Percentiles rank a stretch among this genome's conserved stretches.
Conservation (phyloP, 2,888 invertebrate species). For the Chaitophorus viminalis region DNA sequence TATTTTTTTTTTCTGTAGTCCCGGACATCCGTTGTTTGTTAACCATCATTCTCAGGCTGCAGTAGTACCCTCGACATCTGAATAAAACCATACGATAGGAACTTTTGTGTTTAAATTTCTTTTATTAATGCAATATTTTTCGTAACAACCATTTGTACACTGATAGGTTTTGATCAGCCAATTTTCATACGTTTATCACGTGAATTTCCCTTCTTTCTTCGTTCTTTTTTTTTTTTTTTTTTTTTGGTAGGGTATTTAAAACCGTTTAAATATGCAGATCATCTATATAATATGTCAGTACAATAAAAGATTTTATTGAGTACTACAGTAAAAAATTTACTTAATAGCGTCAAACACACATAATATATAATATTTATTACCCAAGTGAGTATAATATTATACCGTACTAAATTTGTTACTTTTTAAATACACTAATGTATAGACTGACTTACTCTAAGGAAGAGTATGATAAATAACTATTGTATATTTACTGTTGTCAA, state of each 20-base stretch:
- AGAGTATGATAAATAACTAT: background rate
- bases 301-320: background rate
- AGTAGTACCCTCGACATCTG: background rate
- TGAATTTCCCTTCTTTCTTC: background rate
- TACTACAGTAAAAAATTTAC: background rate
- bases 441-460: background rate
- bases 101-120: conserved; percentile 10
- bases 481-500: conserved; percentile 24
- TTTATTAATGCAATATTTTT: background rate
- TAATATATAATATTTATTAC: too few species aligned
- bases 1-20: background rate
- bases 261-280: background rate
- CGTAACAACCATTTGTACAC: background rate
- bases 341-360: too few species aligned
- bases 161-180: background rate
- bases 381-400: too few species aligned
- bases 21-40: conserved; percentile 25
- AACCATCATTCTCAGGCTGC: background rate
- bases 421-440: background rate
- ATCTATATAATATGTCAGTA: background rate
- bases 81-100: background rate
- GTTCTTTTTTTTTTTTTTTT: background rate
- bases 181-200: background rate
- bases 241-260: too few species aligned
- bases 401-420: background rate